A percentile compares a stretch with the other conserved stretches of the same genome.
Conservation (phyloP, 1,140 invertebrate species). For the Drosophila arizonae region DNA sequence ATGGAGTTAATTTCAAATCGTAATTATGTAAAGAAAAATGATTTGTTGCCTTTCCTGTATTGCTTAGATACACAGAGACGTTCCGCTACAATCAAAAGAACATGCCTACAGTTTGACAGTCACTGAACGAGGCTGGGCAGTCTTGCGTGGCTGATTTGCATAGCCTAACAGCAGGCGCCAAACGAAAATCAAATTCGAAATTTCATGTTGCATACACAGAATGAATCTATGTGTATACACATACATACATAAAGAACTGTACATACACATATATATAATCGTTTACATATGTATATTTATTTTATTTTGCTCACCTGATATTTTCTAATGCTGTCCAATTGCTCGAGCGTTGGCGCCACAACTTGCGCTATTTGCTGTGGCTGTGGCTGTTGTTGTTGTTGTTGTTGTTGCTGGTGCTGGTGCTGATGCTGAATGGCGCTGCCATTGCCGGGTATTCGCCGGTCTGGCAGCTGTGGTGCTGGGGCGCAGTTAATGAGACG, state of each 20-base stretch:
- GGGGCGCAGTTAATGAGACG: conserved; percentile 86
- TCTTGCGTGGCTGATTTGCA: not conserved
- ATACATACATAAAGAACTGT: not conserved
- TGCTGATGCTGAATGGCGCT: conserved; percentile 75
- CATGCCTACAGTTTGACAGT: not conserved
- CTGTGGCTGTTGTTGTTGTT: conserved; percentile 72
- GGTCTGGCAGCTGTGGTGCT: conserved; percentile 88
- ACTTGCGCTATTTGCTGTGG: conserved; percentile 83
- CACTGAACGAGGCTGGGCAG: not conserved
- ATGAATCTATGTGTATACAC: not conserved
- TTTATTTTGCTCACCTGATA: conserved; percentile 88
- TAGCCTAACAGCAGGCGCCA: conserved; percentile 9
- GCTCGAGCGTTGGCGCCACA: conserved; percentile 89
- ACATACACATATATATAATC: conserved; percentile 3
- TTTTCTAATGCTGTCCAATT: conserved; percentile 94
- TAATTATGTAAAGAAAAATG: no score
- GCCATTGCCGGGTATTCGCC: conserved; percentile 78
- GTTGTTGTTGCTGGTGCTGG: conserved; percentile 58
- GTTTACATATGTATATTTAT: no score
- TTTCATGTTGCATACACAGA: not conserved
- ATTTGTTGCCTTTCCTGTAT: no score
- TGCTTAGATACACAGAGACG: no score
- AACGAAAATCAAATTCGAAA: not conserved
- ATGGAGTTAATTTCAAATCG: no score
- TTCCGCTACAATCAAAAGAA: no score